Conservation (phyloP, 2,113 vertebrate genomes). For the Phrynosoma blainvillii region DNA sequence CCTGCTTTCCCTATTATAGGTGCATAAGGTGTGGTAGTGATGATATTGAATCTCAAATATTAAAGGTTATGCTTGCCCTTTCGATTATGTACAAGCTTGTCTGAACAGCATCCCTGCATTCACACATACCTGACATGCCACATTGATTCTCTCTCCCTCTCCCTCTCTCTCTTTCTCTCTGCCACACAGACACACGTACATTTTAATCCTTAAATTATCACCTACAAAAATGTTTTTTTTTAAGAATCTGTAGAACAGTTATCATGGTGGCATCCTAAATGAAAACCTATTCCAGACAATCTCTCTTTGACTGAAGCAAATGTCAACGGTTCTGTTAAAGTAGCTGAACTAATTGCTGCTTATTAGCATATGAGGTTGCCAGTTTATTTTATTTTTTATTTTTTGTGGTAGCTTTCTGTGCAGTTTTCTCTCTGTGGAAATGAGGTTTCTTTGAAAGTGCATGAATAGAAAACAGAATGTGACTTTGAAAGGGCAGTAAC, state of each 20-base stretch:
- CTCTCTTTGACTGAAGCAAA: constrained; percentile 40
- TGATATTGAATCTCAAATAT: background rate
- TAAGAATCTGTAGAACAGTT: background rate
- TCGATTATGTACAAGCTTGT: background rate
- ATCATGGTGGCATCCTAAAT: constrained; percentile 29
- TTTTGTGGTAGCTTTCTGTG: background rate
- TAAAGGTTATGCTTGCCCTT: background rate
- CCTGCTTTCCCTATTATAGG: background rate
- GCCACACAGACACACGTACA: background rate
- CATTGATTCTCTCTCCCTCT: fast-evolving
- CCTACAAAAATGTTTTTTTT: background rate
- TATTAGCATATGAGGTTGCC: constrained; percentile 19
- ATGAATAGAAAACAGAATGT: background rate
- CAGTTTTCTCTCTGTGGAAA: background rate
- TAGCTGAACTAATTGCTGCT: constrained; percentile 48
- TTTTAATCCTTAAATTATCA: background rate
- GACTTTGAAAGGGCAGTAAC: background rate
- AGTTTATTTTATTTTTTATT: fast-evolving
- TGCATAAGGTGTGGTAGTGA: background rate
- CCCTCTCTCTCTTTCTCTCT: background rate
- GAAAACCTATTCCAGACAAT: constrained; percentile 34
- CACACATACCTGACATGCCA: background rate
- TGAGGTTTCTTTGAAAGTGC: background rate
- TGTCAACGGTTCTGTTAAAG: constrained; percentile 33
- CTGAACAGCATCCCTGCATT: background rate